A percentile compares a stretch with the other conserved stretches of the same genome.
Evolutionary conservation across 2,888 invertebrate species (phyloP).

Genomic region (Germaria angustata): DNA sequence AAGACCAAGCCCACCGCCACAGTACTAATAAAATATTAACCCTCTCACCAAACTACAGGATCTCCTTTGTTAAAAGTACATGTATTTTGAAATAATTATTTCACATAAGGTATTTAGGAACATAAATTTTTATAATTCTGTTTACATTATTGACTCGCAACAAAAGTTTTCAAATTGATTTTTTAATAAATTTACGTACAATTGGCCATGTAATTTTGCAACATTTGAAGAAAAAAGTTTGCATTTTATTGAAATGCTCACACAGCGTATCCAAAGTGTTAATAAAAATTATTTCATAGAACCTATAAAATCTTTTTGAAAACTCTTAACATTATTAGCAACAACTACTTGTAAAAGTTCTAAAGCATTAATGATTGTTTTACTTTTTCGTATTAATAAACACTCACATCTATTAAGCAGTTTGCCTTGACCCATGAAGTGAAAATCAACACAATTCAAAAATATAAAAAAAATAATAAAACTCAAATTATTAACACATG

Average conservation of each 20-base stretch:
- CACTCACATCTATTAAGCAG: background rate
- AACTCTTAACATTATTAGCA: slow-evolving; percentile 11
- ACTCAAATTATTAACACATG: slow-evolving; percentile 36
- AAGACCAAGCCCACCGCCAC: too few relatives aligned
- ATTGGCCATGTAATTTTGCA: too few relatives aligned
- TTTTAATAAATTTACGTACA: too few relatives aligned
- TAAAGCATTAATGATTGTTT: background rate
- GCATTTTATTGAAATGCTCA: background rate
- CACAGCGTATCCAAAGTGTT: background rate
- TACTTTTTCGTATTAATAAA: slow-evolving; percentile 15
- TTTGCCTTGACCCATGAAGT: slow-evolving; percentile 39
- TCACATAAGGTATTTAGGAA: too few relatives aligned
- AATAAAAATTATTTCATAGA: background rate
- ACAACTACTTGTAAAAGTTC: background rate
- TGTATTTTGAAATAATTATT: too few relatives aligned
- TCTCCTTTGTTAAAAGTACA: too few relatives aligned
- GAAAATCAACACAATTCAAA: background rate
- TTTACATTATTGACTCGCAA: too few relatives aligned
- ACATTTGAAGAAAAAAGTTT: background rate
- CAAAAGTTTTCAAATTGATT: too few relatives aligned
- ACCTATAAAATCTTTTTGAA: background rate
- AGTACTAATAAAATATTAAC: too few relatives aligned
- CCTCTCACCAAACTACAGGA: too few relatives aligned
- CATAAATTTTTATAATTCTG: too few relatives aligned
- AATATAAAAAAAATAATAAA: background rate